Conservation (phyloP, 2,797 vertebrate genomes). For the Halcyon chelicuti region DNA sequence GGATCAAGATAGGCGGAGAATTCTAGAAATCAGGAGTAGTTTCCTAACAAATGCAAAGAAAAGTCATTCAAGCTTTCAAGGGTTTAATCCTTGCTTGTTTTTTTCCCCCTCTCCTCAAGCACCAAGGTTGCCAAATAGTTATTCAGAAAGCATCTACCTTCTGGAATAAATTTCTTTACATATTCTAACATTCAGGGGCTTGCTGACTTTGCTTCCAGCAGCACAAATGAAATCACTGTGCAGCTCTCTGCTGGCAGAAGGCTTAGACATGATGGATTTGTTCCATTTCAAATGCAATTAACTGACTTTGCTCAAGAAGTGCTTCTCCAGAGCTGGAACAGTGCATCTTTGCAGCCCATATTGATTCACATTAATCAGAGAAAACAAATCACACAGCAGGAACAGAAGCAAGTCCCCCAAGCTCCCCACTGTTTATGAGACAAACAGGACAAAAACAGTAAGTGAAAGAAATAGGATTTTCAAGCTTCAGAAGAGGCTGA, state of each 20-base stretch:
- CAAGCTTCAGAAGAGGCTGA: conserved; percentile 15
- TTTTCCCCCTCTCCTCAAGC: not conserved
- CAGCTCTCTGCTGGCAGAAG: conserved; percentile 39
- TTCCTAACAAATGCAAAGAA: conserved; percentile 9
- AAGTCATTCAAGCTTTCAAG: not conserved
- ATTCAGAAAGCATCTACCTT: conserved; percentile 41
- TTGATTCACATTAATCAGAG: conserved; percentile 40
- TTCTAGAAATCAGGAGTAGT: not conserved
- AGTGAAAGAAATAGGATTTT: not conserved
- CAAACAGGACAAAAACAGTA: conserved; percentile 10
- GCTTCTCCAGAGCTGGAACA: conserved; percentile 7
- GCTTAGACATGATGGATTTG: conserved; percentile 61
- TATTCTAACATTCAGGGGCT: not conserved
- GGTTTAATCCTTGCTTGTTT: not conserved
- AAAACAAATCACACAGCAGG: conserved; percentile 38
- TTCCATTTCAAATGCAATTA: conserved; percentile 63
- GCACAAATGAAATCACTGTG: conserved; percentile 45
- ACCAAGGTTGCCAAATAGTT: conserved; percentile 6
- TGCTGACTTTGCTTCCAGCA: conserved; percentile 29
- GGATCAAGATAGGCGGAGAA: not conserved
- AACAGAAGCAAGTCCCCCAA: not conserved
- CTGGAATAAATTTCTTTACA: conserved; percentile 25
- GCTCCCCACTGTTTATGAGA: not conserved
- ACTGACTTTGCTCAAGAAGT: conserved; percentile 35
- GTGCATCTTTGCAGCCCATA: not conserved